These are phyloP conservation scores for Phaedon cochleariae DNA, from an alignment of 2,888 invertebrate genomes.

Conservation along the genomic window DNA sequence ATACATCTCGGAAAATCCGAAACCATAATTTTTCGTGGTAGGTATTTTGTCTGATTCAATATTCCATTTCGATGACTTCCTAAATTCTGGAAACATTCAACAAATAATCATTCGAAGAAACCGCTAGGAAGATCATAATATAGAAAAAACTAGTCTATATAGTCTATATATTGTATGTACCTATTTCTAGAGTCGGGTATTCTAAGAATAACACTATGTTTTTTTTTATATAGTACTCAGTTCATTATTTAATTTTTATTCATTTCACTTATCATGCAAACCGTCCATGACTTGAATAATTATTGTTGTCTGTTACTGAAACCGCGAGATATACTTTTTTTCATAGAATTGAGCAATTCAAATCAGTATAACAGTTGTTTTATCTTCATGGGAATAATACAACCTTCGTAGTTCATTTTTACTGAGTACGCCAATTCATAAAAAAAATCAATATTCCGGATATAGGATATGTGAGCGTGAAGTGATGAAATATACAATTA, in stretches of 20 bases:
- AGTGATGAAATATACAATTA: neutral
- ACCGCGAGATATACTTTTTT: constrained; percentile 19
- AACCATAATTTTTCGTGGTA: too few relatives aligned
- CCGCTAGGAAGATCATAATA: too few relatives aligned
- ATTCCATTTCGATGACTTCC: too few relatives aligned
- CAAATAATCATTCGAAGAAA: too few relatives aligned
- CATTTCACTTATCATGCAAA: constrained; percentile 11
- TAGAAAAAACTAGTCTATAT: too few relatives aligned
- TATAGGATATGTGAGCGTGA: neutral
- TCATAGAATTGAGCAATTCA: constrained; percentile 21
- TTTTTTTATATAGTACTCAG: too few relatives aligned
- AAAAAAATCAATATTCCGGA: constrained; percentile 19
- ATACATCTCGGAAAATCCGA: too few relatives aligned
- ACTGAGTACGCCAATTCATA: constrained; percentile 13
- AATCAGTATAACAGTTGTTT: constrained; percentile 23
- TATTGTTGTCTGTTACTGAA: constrained; percentile 31
- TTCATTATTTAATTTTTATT: neutral
- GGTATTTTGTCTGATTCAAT: too few relatives aligned
- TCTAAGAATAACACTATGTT: too few relatives aligned
- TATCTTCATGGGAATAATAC: constrained; percentile 32
- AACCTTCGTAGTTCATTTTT: constrained; percentile 35
- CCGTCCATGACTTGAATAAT: constrained; percentile 30
- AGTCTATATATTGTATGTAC: too few relatives aligned
- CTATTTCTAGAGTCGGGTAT: too few relatives aligned
- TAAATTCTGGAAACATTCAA: too few relatives aligned